These are phyloP conservation scores for Ploceus nigricollis DNA, from an alignment of 2,113 vertebrate species.

Conservation along the genomic window DNA sequence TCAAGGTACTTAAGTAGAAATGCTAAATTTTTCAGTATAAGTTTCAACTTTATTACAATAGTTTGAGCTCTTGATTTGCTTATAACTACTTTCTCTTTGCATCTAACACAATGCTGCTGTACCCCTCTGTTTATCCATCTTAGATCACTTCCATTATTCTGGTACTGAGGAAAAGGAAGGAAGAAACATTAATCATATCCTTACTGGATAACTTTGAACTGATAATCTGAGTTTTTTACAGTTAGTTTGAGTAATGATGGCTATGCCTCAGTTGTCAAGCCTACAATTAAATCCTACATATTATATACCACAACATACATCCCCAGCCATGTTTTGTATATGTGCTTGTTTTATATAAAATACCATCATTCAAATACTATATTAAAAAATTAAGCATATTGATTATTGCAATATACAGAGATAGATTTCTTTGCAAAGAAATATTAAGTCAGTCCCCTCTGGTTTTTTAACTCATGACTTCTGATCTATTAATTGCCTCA, in stretches of 20 bases:
- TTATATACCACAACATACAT: neutral
- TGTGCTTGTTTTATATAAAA: neutral
- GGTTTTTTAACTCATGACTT: neutral
- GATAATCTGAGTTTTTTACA: neutral
- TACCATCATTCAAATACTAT: neutral
- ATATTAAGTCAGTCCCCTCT: neutral
- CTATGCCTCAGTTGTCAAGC: neutral
- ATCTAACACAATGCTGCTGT: neutral
- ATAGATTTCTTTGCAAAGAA: neutral
- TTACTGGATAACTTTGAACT: neutral
- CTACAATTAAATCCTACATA: neutral
- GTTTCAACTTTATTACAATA: neutral
- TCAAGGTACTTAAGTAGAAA: neutral
- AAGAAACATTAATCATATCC: slow-evolving; percentile 49
- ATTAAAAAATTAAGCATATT: neutral
- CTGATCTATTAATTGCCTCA: neutral
- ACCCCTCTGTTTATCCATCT: slow-evolving; percentile 16
- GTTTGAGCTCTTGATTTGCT: neutral
- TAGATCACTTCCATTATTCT: slow-evolving; percentile 1
- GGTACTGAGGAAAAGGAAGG: slow-evolving; percentile 39
- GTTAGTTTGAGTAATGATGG: neutral
- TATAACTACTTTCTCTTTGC: neutral
- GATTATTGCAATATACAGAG: neutral
- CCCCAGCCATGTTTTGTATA: neutral
- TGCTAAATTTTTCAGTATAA: neutral